phyloP scores from a whole-genome alignment of 2,113 vertebrate genomes.

The Phodopus roborovskii region DNA sequence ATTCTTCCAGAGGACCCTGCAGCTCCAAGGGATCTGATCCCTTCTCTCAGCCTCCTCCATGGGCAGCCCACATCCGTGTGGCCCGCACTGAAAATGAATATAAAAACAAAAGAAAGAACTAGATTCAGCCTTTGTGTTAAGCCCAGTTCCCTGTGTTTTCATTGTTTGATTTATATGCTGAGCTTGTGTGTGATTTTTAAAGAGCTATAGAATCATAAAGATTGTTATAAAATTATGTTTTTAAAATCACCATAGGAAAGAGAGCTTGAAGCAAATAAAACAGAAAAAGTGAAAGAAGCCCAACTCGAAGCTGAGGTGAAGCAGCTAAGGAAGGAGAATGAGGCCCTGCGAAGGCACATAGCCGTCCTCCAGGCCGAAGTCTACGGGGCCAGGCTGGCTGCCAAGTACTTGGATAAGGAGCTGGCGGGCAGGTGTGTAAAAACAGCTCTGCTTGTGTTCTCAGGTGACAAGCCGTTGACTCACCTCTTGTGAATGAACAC shows the following conservation, averaged over 20 bases:
- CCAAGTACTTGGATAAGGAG: constrained; percentile 99
- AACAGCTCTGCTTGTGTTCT: neutral
- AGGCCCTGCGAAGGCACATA: constrained; percentile 97
- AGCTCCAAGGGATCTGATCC: neutral
- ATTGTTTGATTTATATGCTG: constrained; percentile 18
- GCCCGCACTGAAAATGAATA: neutral
- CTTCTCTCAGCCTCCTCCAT: neutral
- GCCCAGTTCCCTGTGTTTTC: constrained; percentile 37
- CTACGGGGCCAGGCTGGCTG: constrained; percentile 97
- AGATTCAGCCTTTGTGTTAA: neutral
- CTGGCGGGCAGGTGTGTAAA: constrained; percentile 94
- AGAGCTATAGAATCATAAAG: constrained; percentile 18
- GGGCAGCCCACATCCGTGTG: neutral
- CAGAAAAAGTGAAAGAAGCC: constrained; percentile 95
- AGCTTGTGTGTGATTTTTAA: constrained; percentile 55
- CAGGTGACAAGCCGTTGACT: neutral
- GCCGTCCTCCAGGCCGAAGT: constrained; percentile 98
- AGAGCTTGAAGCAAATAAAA: constrained; percentile 95
- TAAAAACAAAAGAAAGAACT: neutral
- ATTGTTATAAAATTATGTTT: constrained; percentile 53
- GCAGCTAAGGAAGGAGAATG: constrained; percentile 95
- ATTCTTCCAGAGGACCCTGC: neutral
- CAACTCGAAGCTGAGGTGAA: constrained; percentile 94
- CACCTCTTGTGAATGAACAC: neutral
- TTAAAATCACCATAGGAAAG: constrained; percentile 81